Conservation (phyloP, 2,888 invertebrate genomes). For the Byasa hedistus region DNA sequence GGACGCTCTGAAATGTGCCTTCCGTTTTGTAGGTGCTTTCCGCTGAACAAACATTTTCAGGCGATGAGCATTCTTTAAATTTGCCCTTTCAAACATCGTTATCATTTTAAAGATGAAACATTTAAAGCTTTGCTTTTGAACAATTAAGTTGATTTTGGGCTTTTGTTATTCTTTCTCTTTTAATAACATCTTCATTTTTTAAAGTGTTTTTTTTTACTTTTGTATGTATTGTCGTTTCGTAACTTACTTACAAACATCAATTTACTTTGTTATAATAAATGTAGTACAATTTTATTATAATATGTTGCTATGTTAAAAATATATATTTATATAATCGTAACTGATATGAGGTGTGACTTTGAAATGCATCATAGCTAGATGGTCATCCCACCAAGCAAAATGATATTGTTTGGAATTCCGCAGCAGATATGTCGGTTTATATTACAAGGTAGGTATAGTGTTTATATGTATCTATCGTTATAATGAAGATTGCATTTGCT, state of each 20-base stretch:
- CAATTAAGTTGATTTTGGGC: background rate
- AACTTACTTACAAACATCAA: no score
- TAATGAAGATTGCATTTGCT: background rate
- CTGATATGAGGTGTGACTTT: constrained; percentile 12
- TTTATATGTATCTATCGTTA: constrained; percentile 28
- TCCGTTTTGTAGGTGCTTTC: constrained; percentile 39
- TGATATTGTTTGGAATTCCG: constrained; percentile 45
- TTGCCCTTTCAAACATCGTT: constrained; percentile 41
- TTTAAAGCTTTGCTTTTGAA: background rate
- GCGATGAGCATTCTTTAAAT: constrained; percentile 50
- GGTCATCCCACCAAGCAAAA: constrained; percentile 39
- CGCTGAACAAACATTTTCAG: constrained; percentile 42
- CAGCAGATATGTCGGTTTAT: constrained; percentile 31
- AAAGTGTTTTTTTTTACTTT: no score
- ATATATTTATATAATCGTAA: constrained; percentile 7
- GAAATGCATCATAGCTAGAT: constrained; percentile 50
- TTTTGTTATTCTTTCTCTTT: background rate
- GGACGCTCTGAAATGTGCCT: constrained; percentile 49
- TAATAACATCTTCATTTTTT: background rate
- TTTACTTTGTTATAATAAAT: no score
- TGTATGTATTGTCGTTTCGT: no score
- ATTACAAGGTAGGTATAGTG: constrained; percentile 9
- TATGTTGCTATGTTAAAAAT: no score
- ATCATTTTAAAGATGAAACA: background rate
- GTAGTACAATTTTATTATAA: no score